Base-by-base conservation (phyloP, 2,888 invertebrate genomes). In the Lepeophtheirus nordmannii region DNA sequence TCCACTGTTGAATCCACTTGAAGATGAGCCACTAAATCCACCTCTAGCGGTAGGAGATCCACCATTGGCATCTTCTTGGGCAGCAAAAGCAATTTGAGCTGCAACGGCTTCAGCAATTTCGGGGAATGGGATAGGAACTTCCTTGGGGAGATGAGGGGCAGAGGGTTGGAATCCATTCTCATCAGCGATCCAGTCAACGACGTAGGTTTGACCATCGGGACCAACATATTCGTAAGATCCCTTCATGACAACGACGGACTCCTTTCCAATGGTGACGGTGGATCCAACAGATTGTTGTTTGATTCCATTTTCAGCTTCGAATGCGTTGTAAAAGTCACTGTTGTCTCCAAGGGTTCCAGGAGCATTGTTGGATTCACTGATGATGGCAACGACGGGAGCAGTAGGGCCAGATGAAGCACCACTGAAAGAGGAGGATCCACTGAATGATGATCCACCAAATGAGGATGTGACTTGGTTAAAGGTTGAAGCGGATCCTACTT, bases 281-380 rank as follows among this genome's bases (percentile, higher is more conserved):
- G 37, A 38, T 12, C 66, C 66, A 14, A 37, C 22, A 14, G 66
- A 60, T 22, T 60, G 10, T 23, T 60, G 60, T 14, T 60, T 59
- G 59, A 66, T 59, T 38, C 66, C 66, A 41, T 66, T 66, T 30
- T 66, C 66, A 1, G 66, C 17, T 46, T 66, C 66, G 10, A 66
- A 66, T 41, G 40, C 46, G 46, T 60, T 58, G 46, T 66, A 60
- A 40, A 40, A 64, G 9, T 46, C 53, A 17, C 53, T 46, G 53
- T 46, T 46, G 53, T 46, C 53, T 46, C 53, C 53, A 46, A 46
- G 53, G 8, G 53, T 46, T 46, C 53, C 53, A 8, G 53, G 53
- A 17, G 53, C 53, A 46, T 46, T 46, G 8, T 46, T 46, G 53
- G 53, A 5, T 17, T 46, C 53, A 17, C n/a, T n/a, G 5, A 46